Conservation (phyloP, 2,888 invertebrate genomes). For the Thymelicus sylvestris region DNA sequence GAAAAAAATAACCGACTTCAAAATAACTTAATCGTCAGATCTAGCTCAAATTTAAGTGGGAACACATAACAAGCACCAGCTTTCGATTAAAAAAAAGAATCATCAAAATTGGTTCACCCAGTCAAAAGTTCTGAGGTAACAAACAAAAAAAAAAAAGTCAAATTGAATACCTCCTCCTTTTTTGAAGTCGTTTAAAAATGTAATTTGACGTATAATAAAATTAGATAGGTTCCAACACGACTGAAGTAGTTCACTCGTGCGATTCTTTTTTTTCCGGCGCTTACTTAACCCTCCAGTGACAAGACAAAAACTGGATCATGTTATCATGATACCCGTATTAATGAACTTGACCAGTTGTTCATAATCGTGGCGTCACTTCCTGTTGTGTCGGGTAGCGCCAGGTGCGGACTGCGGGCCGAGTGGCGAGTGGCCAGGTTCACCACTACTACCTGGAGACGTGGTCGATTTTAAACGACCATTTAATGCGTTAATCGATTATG, state of each 20-base stretch:
- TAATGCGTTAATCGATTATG: background rate
- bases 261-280: background rate
- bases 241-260: background rate
- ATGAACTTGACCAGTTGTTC: constrained; percentile 17
- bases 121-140: too few species aligned
- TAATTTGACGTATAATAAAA: too few species aligned
- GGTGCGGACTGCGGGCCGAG: constrained; percentile 41
- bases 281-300: background rate
- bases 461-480: constrained; percentile 30
- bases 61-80: too few species aligned
- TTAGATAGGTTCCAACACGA: too few species aligned
- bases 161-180: too few species aligned
- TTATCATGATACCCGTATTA: background rate
- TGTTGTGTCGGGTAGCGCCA: constrained; percentile 48
- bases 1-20: too few species aligned
- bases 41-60: too few species aligned
- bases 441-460: constrained; percentile 41
- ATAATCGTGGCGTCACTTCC: constrained; percentile 41
- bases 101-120: too few species aligned
- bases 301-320: constrained; percentile 14
- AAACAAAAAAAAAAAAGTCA: too few species aligned
- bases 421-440: constrained; percentile 11
- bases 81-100: too few species aligned
- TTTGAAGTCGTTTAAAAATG: too few species aligned
- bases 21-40: too few species aligned